Evolutionary conservation across 2,797 vertebrate genomes (phyloP), one percentile per base, ranked within the genome.

Genomic region (Leuciscus waleckii): DNA sequence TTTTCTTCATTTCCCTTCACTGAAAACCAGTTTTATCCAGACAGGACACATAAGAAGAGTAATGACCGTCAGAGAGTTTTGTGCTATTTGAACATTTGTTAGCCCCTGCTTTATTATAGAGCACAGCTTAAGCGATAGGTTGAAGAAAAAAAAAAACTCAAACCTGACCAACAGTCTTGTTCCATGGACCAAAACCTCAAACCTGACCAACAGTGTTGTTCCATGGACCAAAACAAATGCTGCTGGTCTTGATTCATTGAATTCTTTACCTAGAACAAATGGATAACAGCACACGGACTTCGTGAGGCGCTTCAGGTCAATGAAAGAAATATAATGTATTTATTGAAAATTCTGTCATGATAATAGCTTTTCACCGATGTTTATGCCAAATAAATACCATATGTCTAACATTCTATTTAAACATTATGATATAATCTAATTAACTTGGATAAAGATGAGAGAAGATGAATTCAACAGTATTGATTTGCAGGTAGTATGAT

Each of bases 221-320:
- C 35, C 73, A 78, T 29, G 13, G 71, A 80, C 49, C 74, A 82
- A 82, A 51, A 87, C 41, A 82, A 82, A 83, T 39, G 49, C 85
- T 81, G 73, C 54, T 67, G 46, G 14, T 83, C 81, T 90, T 89
- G 85, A 84, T 87, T 91, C 56, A 86, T 88, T 87, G 82, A 90
- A 87, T 84, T 84, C 54, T 65, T 89, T 88, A 89, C 76, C 87
- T 86, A 39, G 58, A 90, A 88, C 73, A 89, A 89, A 86, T 87
- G 82, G 86, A 90, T 89, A 82, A 84, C 83, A 88, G 86, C 35
- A 86, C 84, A 87, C 67, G 56, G 81, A 80, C 70, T 69, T 89
- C 80, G 74, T 70, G 17, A 63, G 63, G 35, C 4, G 26, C n/a
- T 29, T 29, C 37, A 51, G 69, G 79, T 80, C 32, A 68, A 41